Percentiles rank a stretch among this genome's conserved stretches.
Conservation (phyloP, 2,888 invertebrate genomes). For the Eilema depressum region DNA sequence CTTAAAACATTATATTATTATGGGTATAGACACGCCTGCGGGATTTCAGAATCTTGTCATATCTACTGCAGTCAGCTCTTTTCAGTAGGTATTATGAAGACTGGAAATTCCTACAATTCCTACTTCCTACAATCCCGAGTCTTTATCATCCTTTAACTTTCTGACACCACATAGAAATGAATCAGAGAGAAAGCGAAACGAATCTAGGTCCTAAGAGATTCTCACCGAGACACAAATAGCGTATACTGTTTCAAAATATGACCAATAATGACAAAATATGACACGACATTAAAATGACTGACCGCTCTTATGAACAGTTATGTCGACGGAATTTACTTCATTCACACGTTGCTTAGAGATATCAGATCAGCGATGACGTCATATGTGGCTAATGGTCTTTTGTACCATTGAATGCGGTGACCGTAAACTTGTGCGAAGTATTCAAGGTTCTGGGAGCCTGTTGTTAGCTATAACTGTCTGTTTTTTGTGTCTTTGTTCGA, state of each 20-base stretch:
- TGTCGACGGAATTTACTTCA: neutral
- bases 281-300: neutral
- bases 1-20: neutral
- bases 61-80: too few species aligned
- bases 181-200: too few species aligned
- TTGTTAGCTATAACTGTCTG: neutral
- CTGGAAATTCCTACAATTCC: neutral
- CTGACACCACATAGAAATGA: neutral
- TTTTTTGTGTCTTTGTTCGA: slow-evolving; percentile 1
- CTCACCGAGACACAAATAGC: neutral
- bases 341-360: slow-evolving; percentile 2
- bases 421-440: neutral
- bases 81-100: neutral
- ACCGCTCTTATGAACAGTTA: neutral
- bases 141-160: neutral
- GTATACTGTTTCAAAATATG: neutral
- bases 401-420: slow-evolving; percentile 1
- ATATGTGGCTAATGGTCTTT: slow-evolving; percentile 10
- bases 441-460: neutral
- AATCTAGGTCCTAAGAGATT: neutral
- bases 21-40: neutral
- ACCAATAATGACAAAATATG: neutral
- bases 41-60: neutral
- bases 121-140: neutral
- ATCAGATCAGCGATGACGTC: neutral